phyloP scores from a whole-genome alignment of 2,113 vertebrate genomes.

The Cyanoderma ruficeps region DNA sequence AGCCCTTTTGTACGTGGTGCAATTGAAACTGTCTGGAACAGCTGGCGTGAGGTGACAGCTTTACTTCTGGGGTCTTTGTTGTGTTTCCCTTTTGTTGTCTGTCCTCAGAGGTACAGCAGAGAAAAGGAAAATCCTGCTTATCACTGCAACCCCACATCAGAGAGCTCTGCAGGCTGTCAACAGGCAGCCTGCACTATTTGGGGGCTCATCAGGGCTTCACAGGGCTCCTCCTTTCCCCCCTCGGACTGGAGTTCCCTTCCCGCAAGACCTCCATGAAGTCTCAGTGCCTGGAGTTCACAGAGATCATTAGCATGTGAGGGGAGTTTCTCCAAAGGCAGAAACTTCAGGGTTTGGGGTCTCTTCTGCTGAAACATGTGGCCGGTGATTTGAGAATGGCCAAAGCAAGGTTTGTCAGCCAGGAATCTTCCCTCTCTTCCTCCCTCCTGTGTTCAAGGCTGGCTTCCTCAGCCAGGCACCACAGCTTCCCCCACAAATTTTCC shows the following conservation, averaged over 20 bases:
- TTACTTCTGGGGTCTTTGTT: not conserved
- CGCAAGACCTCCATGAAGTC: fast-evolving
- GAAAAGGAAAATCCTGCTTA: not conserved
- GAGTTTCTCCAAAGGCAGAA: not conserved
- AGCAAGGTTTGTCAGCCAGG: not conserved
- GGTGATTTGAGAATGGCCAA: not conserved
- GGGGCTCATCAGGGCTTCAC: not conserved
- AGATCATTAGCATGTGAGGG: fast-evolving
- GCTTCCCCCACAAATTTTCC: not conserved
- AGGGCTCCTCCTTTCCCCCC: not conserved
- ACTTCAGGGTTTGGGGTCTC: not conserved
- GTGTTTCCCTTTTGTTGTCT: not conserved
- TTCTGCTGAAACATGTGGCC: fast-evolving
- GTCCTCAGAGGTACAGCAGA: not conserved
- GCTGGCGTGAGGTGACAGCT: not conserved
- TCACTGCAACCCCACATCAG: not conserved
- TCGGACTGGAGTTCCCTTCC: fast-evolving
- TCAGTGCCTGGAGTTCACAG: not conserved
- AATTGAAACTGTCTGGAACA: not conserved
- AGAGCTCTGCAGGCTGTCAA: not conserved
- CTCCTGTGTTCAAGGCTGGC: not conserved
- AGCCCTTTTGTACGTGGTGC: not conserved
- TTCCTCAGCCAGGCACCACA: not conserved
- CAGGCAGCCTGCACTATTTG: not conserved
- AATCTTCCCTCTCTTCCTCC: not conserved